A percentile compares a stretch with the other conserved stretches of the same genome.
phyloP scores from a whole-genome alignment of 2,113 vertebrate species.

The Coreoperca whiteheadi region DNA sequence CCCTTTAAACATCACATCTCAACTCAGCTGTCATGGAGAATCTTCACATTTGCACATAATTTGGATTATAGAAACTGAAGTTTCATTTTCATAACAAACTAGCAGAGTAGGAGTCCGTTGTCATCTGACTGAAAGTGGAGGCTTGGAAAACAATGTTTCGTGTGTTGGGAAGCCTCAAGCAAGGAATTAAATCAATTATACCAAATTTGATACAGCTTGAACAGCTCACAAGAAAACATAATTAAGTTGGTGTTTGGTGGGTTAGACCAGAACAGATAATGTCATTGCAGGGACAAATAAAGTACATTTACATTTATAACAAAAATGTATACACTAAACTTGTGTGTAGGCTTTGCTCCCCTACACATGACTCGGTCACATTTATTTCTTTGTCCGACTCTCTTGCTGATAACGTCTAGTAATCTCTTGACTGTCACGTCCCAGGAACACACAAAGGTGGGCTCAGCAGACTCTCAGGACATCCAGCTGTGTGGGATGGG shows the following conservation, averaged over 20 bases:
- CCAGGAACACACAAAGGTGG: constrained; percentile 79
- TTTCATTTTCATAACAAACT: not conserved
- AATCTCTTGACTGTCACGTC: not conserved
- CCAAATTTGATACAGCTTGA: not conserved
- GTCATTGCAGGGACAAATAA: not conserved
- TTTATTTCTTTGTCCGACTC: not conserved
- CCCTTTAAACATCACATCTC: not conserved
- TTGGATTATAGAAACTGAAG: not conserved
- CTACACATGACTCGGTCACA: not conserved
- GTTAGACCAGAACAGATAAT: fast-evolving
- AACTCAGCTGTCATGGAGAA: not conserved
- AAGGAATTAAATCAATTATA: not conserved
- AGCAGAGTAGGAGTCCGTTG: not conserved
- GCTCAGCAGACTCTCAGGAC: constrained; percentile 92
- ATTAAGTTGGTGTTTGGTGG: fast-evolving
- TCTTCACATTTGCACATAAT: not conserved
- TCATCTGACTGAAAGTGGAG: not conserved
- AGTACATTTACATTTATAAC: not conserved
- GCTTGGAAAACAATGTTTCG: not conserved
- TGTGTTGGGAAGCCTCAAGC: not conserved
- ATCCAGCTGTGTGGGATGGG: constrained; percentile 99
- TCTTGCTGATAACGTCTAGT: not conserved
- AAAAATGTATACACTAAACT: not conserved
- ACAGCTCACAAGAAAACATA: not conserved
- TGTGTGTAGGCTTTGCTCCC: not conserved